A percentile compares a stretch with the other conserved stretches of the same genome.
phyloP scores from a whole-genome alignment of 2,888 invertebrate genomes.

The Schrankia costaestrigalis region DNA sequence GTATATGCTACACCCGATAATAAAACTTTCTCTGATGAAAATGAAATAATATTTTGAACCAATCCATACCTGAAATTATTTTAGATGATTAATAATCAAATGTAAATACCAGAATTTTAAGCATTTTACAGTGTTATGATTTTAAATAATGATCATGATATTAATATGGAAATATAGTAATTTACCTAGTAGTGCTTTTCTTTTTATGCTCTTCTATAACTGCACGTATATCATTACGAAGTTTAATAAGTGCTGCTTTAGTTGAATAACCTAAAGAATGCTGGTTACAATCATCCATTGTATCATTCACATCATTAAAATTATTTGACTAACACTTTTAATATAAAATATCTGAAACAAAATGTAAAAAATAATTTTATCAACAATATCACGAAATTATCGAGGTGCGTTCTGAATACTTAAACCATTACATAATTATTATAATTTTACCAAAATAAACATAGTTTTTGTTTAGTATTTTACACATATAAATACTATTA shows the following conservation, averaged over 20 bases:
- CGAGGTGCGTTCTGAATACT: too few species aligned
- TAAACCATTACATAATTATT: too few species aligned
- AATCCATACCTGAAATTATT: conserved; percentile 55
- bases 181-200: conserved; percentile 70
- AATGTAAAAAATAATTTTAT: not conserved
- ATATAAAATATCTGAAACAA: not conserved
- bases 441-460: too few species aligned
- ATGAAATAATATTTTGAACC: conserved; percentile 64
- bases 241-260: conserved; percentile 83
- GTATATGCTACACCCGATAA: conserved; percentile 71
- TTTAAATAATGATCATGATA: too few species aligned
- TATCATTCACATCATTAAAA: conserved; percentile 35
- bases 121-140: too few species aligned
- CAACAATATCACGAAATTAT: too few species aligned
- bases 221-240: conserved; percentile 85
- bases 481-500: too few species aligned
- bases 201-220: conserved; percentile 83
- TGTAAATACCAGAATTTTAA: not conserved
- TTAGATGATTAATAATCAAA: conserved; percentile 5
- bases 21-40: conserved; percentile 70
- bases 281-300: conserved; percentile 58
- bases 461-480: too few species aligned
- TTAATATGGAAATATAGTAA: too few species aligned
- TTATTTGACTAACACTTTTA: conserved; percentile 6
- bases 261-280: conserved; percentile 82